Conservation (phyloP, 2,888 invertebrate genomes). For the Hydrotaea cyrtoneurina region DNA sequence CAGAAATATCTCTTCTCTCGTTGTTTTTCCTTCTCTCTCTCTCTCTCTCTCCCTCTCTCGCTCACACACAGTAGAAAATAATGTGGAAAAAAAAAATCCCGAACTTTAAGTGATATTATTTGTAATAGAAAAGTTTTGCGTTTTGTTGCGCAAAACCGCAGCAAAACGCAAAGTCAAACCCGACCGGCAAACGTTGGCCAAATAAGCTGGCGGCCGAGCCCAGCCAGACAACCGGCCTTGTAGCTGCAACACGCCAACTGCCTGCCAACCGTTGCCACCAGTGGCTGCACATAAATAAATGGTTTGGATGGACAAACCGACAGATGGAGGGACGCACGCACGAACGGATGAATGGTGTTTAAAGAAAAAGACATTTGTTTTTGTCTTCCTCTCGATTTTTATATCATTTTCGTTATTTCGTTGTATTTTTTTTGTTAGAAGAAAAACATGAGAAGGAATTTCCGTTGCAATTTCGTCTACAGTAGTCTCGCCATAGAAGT, state of each 20-base stretch:
- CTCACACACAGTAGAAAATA: neutral
- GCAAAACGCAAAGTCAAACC: conserved; percentile 56
- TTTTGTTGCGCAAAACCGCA: conserved; percentile 49
- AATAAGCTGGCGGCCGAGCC: conserved; percentile 31
- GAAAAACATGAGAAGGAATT: conserved; percentile 26
- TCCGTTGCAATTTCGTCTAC: conserved; percentile 30
- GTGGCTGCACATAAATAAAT: too few species aligned
- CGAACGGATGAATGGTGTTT: neutral
- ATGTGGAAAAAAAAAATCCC: conserved; percentile 20
- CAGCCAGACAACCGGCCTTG: conserved; percentile 25
- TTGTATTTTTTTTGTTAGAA: neutral
- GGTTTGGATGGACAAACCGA: neutral
- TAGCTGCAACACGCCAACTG: neutral
- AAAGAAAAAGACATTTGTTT: conserved; percentile 58
- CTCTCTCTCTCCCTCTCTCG: too few species aligned
- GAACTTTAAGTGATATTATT: conserved; percentile 63
- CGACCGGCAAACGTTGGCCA: conserved; percentile 49
- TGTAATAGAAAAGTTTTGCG: conserved; percentile 59
- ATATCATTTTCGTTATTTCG: neutral
- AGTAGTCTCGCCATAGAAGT: neutral
- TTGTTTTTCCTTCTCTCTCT: neutral
- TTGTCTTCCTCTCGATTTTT: conserved; percentile 39
- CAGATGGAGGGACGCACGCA: neutral
- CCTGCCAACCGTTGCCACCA: too few species aligned
- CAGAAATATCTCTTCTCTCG: neutral